Conservation (phyloP, 2,888 invertebrate genomes). For the Adelognathus sp. region DNA sequence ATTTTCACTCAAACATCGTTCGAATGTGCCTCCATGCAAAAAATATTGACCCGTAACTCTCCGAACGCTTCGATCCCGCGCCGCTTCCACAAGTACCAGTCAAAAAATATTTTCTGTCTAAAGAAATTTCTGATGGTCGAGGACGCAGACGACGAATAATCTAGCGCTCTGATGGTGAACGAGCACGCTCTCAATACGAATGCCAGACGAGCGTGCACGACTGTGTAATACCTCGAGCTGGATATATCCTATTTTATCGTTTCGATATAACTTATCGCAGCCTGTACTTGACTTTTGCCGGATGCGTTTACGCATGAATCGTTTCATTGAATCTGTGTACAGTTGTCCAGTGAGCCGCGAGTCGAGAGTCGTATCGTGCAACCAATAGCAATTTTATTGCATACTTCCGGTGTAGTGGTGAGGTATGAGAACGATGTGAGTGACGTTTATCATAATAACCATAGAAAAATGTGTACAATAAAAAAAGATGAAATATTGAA, state of each 20-base stretch:
- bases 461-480: too few relatives aligned
- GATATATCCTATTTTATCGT: constrained; percentile 30
- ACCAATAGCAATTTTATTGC: background rate
- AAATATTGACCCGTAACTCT: background rate
- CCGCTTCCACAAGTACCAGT: background rate
- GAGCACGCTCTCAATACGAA: constrained; percentile 50
- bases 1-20: background rate
- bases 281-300: constrained; percentile 29
- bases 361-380: too few relatives aligned
- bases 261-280: constrained; percentile 40
- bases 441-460: too few relatives aligned
- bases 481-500: too few relatives aligned
- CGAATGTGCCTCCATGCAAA: background rate
- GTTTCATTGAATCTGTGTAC: background rate
- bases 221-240: constrained; percentile 1
- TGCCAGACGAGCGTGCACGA: constrained; percentile 48
- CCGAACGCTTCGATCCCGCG: background rate
- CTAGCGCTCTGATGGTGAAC: background rate
- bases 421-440: background rate
- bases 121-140: constrained; percentile 3
- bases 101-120: background rate
- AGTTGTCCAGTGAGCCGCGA: background rate
- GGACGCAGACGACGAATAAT: background rate
- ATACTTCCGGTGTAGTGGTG: background rate
- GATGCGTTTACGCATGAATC: constrained; percentile 10